Conservation (phyloP, 1,140 invertebrate species). For the Ditylenchus dipsaci region DNA sequence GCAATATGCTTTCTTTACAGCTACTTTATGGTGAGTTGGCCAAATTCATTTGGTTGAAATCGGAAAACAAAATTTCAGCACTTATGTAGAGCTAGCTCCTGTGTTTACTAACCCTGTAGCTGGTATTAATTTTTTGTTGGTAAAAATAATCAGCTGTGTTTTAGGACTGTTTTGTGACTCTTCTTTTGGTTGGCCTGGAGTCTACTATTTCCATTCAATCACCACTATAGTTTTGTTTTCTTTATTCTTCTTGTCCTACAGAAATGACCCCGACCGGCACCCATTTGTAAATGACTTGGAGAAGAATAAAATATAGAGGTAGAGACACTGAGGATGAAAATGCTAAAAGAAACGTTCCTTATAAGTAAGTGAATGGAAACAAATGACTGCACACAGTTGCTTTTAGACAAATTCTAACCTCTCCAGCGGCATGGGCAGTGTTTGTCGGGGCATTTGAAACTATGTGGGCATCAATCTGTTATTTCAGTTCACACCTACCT, state of each 20-base stretch:
- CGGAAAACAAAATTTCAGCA: too few relatives aligned
- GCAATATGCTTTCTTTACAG: constrained; percentile 33
- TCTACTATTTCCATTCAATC: constrained; percentile 36
- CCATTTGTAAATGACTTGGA: constrained; percentile 23
- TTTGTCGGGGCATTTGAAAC: constrained; percentile 32
- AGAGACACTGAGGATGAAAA: constrained; percentile 11
- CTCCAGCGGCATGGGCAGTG: constrained; percentile 33
- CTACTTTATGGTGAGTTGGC: constrained; percentile 19
- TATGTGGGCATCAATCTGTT: constrained; percentile 36
- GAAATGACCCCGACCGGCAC: constrained; percentile 31
- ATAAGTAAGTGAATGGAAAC: too few relatives aligned
- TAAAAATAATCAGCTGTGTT: background rate
- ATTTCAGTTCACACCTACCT: constrained; percentile 37
- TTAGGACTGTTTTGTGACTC: constrained; percentile 31
- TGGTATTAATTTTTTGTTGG: constrained; percentile 1
- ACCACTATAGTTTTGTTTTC: constrained; percentile 24
- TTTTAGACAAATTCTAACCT: constrained; percentile 24
- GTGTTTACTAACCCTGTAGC: constrained; percentile 29
- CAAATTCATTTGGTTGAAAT: too few relatives aligned
- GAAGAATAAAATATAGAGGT: constrained; percentile 26
- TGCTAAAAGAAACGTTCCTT: constrained; percentile 20
- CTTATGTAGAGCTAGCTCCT: constrained; percentile 10
- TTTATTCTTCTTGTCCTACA: constrained; percentile 31
- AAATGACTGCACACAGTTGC: background rate
- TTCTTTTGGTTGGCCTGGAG: constrained; percentile 39